These are phyloP conservation scores for Periphyllus acericola DNA, from an alignment of 2,888 invertebrate genomes.

Conservation along the genomic window DNA sequence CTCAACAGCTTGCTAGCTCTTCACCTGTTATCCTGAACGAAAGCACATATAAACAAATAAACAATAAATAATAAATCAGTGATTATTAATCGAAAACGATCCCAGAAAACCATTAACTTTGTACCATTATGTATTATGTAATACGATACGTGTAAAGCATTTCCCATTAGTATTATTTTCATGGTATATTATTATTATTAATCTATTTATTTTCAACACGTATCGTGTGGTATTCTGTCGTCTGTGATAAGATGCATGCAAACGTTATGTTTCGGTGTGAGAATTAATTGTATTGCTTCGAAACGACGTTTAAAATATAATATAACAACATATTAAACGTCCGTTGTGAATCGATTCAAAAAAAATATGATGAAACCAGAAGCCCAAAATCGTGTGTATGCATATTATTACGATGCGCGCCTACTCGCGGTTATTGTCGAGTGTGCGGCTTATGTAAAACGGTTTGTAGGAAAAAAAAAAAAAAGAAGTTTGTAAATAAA, in stretches of 20 bases:
- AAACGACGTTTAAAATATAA: not conserved
- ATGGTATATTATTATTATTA: not conserved
- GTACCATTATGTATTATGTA: not conserved
- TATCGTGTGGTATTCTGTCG: not conserved
- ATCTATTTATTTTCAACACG: not conserved
- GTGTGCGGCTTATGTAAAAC: not conserved
- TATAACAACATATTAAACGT: not conserved
- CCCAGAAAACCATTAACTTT: not conserved
- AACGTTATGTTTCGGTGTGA: not conserved
- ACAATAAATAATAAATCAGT: constrained; percentile 19
- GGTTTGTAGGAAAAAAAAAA: constrained; percentile 1
- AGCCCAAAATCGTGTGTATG: not conserved
- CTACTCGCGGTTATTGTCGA: not conserved
- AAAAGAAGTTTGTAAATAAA: constrained; percentile 9
- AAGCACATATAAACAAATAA: constrained; percentile 63
- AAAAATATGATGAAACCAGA: not conserved
- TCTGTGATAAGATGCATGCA: constrained; percentile 28
- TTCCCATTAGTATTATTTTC: not conserved
- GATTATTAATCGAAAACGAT: constrained; percentile 17
- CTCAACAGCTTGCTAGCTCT: constrained; percentile 65
- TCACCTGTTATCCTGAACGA: constrained; percentile 66
- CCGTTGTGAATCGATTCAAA: not conserved
- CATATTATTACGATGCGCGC: not conserved
- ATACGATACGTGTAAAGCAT: not conserved
- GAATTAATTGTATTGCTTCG: not conserved